Conservation (phyloP, 1,140 invertebrate genomes). For the Sogatella furcifera region DNA sequence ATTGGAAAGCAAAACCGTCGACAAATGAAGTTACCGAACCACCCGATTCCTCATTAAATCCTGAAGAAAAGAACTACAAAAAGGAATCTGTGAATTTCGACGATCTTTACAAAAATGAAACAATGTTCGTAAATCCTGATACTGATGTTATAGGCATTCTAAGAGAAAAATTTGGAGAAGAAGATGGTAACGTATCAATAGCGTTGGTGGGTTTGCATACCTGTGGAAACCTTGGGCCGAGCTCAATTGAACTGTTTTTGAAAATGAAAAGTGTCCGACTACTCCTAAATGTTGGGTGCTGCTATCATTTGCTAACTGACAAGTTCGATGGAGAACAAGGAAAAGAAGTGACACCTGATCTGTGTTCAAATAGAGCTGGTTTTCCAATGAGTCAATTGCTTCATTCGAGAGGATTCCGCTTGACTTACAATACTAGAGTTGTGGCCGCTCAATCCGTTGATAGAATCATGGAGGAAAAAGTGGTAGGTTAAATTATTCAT, state of each 20-base stretch:
- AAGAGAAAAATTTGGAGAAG: slow-evolving; percentile 16
- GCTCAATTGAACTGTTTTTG: slow-evolving; percentile 61
- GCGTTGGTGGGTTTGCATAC: slow-evolving; percentile 63
- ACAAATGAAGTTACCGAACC: not conserved
- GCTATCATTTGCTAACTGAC: slow-evolving; percentile 77
- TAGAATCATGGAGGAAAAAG: slow-evolving; percentile 42
- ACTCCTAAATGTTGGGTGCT: slow-evolving; percentile 77
- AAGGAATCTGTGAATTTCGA: not conserved
- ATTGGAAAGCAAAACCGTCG: not conserved
- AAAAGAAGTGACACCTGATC: slow-evolving; percentile 13
- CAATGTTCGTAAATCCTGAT: slow-evolving; percentile 21
- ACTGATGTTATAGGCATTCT: slow-evolving; percentile 40
- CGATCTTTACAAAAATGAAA: slow-evolving; percentile 6
- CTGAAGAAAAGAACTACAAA: not conserved
- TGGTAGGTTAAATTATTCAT: slow-evolving; percentile 33
- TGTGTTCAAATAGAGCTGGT: slow-evolving; percentile 29
- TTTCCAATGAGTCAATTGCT: slow-evolving; percentile 60
- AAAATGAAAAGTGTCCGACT: slow-evolving; percentile 29
- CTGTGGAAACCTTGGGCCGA: slow-evolving; percentile 72
- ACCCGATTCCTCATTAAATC: too few species aligned
- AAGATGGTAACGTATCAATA: slow-evolving; percentile 6
- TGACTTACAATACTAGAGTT: slow-evolving; percentile 75
- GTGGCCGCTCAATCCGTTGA: slow-evolving; percentile 66
- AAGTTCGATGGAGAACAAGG: slow-evolving; percentile 31
- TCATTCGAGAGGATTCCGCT: slow-evolving; percentile 35